Evolutionary conservation across 2,797 vertebrate genomes (phyloP).

Genomic region (Pyrocephalus nanus): DNA sequence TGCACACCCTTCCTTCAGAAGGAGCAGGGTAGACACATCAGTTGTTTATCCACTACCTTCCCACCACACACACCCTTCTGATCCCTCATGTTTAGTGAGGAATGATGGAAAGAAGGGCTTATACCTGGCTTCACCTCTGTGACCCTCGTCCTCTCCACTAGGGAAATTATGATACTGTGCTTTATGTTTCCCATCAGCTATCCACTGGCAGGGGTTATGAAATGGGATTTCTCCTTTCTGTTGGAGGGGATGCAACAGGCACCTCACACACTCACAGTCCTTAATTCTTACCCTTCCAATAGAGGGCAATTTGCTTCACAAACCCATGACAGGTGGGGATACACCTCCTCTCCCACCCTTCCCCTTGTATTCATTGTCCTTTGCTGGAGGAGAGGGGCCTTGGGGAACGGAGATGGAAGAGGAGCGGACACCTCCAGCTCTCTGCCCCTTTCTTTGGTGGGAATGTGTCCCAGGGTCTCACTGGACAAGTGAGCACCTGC

Average conservation of each 20-base stretch:
- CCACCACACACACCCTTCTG: rapidly evolving
- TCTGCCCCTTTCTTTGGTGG: not conserved
- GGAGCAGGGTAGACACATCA: not conserved
- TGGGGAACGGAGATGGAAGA: not conserved
- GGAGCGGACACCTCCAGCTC: not conserved
- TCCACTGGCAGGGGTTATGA: not conserved
- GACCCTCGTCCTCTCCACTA: not conserved
- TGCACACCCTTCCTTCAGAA: not conserved
- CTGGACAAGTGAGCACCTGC: not conserved
- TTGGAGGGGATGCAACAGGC: not conserved
- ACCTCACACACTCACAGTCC: not conserved
- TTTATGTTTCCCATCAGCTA: not conserved
- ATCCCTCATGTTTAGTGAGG: not conserved
- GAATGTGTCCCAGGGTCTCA: not conserved
- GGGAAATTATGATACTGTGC: not conserved
- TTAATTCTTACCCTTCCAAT: not conserved
- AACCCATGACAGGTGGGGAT: not conserved
- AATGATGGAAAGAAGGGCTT: not conserved
- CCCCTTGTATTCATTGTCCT: not conserved
- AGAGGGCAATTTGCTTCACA: not conserved
- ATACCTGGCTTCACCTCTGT: not conserved
- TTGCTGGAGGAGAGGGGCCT: not conserved
- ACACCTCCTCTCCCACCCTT: not conserved
- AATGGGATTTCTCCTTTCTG: not conserved
- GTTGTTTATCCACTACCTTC: not conserved